Percentiles rank a stretch among this genome's conserved stretches.
phyloP scores from a whole-genome alignment of 2,888 invertebrate species.

The Anarsia innoxiella region DNA sequence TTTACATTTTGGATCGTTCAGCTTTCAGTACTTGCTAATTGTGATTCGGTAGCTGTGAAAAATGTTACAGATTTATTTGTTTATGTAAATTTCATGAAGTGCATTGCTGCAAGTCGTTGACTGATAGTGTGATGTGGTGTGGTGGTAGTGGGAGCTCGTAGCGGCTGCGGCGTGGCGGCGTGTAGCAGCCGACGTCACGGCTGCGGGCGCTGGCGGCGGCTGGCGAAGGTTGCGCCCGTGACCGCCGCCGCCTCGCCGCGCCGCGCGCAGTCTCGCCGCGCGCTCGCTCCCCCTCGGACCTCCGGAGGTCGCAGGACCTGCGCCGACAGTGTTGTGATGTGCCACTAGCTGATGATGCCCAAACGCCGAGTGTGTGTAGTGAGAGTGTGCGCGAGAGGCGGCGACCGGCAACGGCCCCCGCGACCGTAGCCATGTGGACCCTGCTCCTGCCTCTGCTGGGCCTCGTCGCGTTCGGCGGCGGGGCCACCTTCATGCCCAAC shows the following conservation, averaged over 20 bases:
- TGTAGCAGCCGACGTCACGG: constrained; percentile 43
- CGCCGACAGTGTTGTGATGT: constrained; percentile 45
- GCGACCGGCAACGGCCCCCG: constrained; percentile 39
- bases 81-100: too few species aligned
- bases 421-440: constrained; percentile 63
- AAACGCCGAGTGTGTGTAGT: constrained; percentile 53
- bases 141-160: too few species aligned
- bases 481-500: constrained; percentile 53
- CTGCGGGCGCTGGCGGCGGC: too few species aligned
- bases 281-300: constrained; percentile 61
- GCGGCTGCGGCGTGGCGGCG: not conserved
- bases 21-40: too few species aligned
- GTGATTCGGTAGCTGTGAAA: too few species aligned
- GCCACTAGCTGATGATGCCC: constrained; percentile 57
- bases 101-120: not conserved
- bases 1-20: too few species aligned
- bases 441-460: constrained; percentile 50
- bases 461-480: constrained; percentile 50
- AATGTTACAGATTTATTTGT: too few species aligned
- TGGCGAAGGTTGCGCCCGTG: constrained; percentile 72
- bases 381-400: constrained; percentile 50
- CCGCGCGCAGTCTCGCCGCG: constrained; percentile 60
- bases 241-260: constrained; percentile 58
- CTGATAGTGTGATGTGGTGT: too few species aligned
- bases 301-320: constrained; percentile 21